A percentile compares a stretch with the other conserved stretches of the same genome.
phyloP scores from a whole-genome alignment of 2,113 vertebrate species.

The Gasterosteus nipponicus region DNA sequence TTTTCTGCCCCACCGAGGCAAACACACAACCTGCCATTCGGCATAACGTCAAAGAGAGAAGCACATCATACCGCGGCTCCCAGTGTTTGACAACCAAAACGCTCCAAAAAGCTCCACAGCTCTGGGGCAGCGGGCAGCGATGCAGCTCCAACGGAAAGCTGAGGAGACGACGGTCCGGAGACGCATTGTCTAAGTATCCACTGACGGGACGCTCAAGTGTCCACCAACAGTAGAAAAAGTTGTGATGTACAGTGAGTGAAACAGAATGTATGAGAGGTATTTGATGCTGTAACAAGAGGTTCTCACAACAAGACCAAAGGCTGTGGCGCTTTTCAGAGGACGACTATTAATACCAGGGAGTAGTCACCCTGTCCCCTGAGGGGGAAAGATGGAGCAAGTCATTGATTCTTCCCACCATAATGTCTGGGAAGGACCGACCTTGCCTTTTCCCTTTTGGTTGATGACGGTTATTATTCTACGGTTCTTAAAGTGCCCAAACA shows the following conservation, averaged over 20 bases:
- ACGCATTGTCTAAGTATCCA: constrained; percentile 41
- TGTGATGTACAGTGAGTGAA: constrained; percentile 44
- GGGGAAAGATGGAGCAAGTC: constrained; percentile 72
- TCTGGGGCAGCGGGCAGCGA: constrained; percentile 31
- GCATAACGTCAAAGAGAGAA: constrained; percentile 44
- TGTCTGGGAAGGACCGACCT: constrained; percentile 71
- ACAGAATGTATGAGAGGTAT: constrained; percentile 35
- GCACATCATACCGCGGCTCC: constrained; percentile 42
- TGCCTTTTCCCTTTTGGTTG: constrained; percentile 68
- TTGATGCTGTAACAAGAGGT: constrained; percentile 54
- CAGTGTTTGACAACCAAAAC: constrained; percentile 44
- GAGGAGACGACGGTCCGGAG: constrained; percentile 36
- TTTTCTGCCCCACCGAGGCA: constrained; percentile 23
- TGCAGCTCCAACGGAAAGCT: constrained; percentile 13
- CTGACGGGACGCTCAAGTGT: constrained; percentile 52
- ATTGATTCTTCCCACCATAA: constrained; percentile 80
- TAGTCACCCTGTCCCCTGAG: constrained; percentile 64
- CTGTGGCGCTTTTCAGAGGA: constrained; percentile 61
- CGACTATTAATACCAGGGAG: constrained; percentile 74
- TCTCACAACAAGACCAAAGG: constrained; percentile 57
- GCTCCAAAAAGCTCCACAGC: constrained; percentile 31
- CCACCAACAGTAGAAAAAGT: constrained; percentile 24
- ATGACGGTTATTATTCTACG: constrained; percentile 68
- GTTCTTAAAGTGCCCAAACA: constrained; percentile 53
- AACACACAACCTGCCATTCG: constrained; percentile 45